Conservation (phyloP, 2,797 vertebrate genomes). For the Novumbra hubbsi region DNA sequence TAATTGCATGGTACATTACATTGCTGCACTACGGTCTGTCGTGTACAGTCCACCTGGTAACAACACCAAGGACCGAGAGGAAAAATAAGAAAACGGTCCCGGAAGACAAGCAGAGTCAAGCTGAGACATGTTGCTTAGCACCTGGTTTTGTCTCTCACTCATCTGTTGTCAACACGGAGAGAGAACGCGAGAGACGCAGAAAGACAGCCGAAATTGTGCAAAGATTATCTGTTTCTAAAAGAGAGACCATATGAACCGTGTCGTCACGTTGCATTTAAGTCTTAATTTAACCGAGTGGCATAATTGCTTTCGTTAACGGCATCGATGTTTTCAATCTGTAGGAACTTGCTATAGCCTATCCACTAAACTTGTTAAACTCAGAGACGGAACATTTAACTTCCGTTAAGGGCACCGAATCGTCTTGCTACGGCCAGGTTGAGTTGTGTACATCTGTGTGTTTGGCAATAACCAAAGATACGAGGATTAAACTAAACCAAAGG, state of each 20-base stretch:
- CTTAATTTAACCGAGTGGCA: neutral
- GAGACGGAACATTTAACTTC: slow-evolving; percentile 14
- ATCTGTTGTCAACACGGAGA: neutral
- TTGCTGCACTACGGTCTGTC: neutral
- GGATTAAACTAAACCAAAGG: slow-evolving; percentile 62
- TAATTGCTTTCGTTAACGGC: neutral
- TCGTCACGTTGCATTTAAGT: neutral
- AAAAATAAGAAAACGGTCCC: slow-evolving; percentile 37
- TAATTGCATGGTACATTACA: slow-evolving; percentile 27
- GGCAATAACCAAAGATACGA: slow-evolving; percentile 37
- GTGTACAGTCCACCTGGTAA: neutral
- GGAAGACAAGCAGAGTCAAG: slow-evolving; percentile 51
- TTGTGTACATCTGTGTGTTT: slow-evolving; percentile 1
- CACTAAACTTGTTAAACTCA: slow-evolving; percentile 5
- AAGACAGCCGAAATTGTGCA: neutral
- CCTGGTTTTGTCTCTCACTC: slow-evolving; percentile 13
- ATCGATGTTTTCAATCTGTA: neutral
- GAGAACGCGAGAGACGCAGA: neutral
- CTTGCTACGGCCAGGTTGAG: neutral
- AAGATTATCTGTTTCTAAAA: neutral
- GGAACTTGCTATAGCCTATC: slow-evolving; percentile 7
- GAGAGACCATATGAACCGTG: slow-evolving; percentile 15
- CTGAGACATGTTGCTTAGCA: slow-evolving; percentile 58
- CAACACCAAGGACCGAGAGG: neutral
- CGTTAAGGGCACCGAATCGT: neutral